A percentile compares a stretch with the other conserved stretches of the same genome.
Evolutionary conservation across 2,797 vertebrate genomes (phyloP).

Genomic region (Cirrhinus molitorella): DNA sequence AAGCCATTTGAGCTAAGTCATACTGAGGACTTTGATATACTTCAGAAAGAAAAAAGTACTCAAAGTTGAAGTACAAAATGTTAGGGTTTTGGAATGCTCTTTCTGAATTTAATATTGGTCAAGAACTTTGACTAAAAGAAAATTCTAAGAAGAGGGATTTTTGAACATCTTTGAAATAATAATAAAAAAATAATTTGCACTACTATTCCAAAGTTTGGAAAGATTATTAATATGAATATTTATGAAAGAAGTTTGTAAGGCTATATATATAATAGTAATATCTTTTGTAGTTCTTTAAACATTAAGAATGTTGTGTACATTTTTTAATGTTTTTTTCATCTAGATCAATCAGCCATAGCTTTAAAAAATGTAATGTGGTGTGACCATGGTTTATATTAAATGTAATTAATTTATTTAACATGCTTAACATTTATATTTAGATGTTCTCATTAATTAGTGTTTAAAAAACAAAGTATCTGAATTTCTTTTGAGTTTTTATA

Average conservation of each 20-base stretch:
- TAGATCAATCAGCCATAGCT: no score
- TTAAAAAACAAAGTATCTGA: no score
- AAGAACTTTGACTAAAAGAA: slow-evolving; percentile 14
- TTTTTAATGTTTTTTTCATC: no score
- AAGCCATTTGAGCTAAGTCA: not conserved
- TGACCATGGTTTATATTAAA: no score
- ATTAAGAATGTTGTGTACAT: no score
- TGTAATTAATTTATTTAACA: no score
- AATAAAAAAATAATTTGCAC: not conserved
- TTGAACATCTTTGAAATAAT: not conserved
- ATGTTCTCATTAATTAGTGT: no score
- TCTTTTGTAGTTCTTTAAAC: no score
- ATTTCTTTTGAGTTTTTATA: no score
- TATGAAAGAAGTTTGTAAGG: not conserved
- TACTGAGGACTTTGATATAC: not conserved
- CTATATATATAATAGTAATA: no score
- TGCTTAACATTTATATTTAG: no score
- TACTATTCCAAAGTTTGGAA: not conserved
- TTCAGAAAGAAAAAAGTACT: not conserved
- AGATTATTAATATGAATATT: not conserved
- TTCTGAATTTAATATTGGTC: slow-evolving; percentile 10
- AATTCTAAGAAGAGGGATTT: not conserved
- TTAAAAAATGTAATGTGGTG: no score
- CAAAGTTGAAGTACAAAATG: not conserved
- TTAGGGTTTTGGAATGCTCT: not conserved